Evolutionary conservation across 23 tunicate genomes (phyloP).

Genomic region (Styela clava): DNA sequence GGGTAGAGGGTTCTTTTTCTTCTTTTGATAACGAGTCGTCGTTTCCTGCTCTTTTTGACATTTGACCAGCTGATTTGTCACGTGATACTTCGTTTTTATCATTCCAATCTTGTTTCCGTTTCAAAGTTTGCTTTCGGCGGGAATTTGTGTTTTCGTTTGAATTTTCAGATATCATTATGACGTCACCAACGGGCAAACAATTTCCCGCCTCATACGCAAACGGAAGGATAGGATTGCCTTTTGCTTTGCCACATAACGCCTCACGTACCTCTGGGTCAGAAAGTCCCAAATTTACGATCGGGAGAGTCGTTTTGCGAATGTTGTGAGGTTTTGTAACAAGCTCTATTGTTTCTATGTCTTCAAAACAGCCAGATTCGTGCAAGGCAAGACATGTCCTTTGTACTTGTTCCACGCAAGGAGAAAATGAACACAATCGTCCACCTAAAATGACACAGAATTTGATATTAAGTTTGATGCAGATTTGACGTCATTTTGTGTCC

Average conservation of each 20-base stretch:
- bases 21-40: neutral
- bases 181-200: slow-evolving; percentile 62
- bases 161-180: slow-evolving; percentile 28
- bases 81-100: slow-evolving; percentile 8
- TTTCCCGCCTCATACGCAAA: slow-evolving; percentile 67
- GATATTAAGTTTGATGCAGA: too few relatives aligned
- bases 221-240: slow-evolving; percentile 12
- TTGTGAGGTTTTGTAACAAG: slow-evolving; percentile 52
- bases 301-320: slow-evolving; percentile 58
- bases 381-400: slow-evolving; percentile 65
- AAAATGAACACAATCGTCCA: slow-evolving; percentile 79
- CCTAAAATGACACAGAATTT: slow-evolving; percentile 30
- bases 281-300: slow-evolving; percentile 74
- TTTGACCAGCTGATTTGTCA: neutral
- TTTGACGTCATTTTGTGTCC: too few relatives aligned
- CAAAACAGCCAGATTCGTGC: slow-evolving; percentile 54
- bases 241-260: neutral
- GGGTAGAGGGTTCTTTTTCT: slow-evolving; percentile 12
- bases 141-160: slow-evolving; percentile 7
- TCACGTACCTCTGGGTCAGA: slow-evolving; percentile 33
- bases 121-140: neutral
- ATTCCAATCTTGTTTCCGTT: neutral
- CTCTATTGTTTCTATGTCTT: slow-evolving; percentile 72
- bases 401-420: slow-evolving; percentile 96
- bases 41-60: too few relatives aligned